Conservation (phyloP, 1,140 invertebrate genomes). For the Zaprionus vittiger region DNA sequence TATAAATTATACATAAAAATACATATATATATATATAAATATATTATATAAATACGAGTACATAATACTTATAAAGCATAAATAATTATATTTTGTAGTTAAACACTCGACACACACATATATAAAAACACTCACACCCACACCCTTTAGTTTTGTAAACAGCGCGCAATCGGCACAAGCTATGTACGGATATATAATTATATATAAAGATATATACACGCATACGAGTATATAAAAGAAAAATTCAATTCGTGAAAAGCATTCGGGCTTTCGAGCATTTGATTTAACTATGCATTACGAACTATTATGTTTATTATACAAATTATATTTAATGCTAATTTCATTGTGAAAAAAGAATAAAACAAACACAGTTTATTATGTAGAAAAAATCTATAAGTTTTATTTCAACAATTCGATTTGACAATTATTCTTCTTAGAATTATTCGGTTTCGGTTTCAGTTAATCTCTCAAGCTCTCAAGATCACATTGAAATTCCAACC, state of each 20-base stretch:
- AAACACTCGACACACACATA: constrained; percentile 55
- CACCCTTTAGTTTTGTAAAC: constrained; percentile 71
- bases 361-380: constrained; percentile 77
- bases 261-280: constrained; percentile 81
- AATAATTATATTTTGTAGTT: constrained; percentile 77
- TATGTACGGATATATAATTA: constrained; percentile 44
- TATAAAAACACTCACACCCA: constrained; percentile 41
- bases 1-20: constrained; percentile 68
- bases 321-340: constrained; percentile 77
- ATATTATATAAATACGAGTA: constrained; percentile 54
- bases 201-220: constrained; percentile 9
- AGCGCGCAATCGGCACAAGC: constrained; percentile 74
- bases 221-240: constrained; percentile 19
- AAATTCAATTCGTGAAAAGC: constrained; percentile 54
- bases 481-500: constrained; percentile 61
- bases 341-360: constrained; percentile 65
- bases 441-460: constrained; percentile 32
- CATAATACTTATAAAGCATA: constrained; percentile 63
- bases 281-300: constrained; percentile 73
- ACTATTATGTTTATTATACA: constrained; percentile 79
- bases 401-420: constrained; percentile 46
- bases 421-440: constrained; percentile 5
- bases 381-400: constrained; percentile 68
- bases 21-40: constrained; percentile 61
- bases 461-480: constrained; percentile 24